Conservation (phyloP, 2,797 vertebrate species). For the Corythornis leucogaster region DNA sequence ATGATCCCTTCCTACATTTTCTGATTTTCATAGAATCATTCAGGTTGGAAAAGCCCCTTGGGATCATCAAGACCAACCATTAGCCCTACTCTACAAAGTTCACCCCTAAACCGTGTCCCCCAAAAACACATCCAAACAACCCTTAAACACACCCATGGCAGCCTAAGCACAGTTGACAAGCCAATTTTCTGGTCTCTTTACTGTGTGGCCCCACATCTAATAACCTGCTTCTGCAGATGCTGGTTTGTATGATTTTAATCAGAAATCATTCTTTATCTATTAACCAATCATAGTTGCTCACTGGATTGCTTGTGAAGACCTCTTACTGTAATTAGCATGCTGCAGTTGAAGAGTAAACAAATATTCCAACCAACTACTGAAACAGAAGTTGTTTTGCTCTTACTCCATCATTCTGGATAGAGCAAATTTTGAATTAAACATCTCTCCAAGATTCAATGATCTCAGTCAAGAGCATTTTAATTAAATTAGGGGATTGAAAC, state of each 20-base stretch:
- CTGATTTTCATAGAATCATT: background rate
- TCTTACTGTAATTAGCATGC: slow-evolving; percentile 80
- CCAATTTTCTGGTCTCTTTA: background rate
- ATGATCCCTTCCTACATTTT: background rate
- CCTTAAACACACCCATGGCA: background rate
- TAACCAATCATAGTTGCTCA: slow-evolving; percentile 73
- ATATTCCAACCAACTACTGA: slow-evolving; percentile 78
- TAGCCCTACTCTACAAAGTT: no score
- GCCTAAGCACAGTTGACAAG: background rate
- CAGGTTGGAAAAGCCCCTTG: no score
- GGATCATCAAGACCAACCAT: no score
- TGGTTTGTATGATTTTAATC: slow-evolving; percentile 59
- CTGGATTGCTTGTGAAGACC: slow-evolving; percentile 76
- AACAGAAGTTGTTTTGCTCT: slow-evolving; percentile 78
- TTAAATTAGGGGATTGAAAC: slow-evolving; percentile 74
- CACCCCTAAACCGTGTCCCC: no score
- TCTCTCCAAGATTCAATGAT: slow-evolving; percentile 75
- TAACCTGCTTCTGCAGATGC: slow-evolving; percentile 7
- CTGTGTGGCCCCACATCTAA: background rate
- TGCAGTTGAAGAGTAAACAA: slow-evolving; percentile 79
- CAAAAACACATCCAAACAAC: no score
- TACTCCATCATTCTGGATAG: slow-evolving; percentile 69
- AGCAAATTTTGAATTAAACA: slow-evolving; percentile 77
- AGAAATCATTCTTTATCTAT: slow-evolving; percentile 63
- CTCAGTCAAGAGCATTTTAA: slow-evolving; percentile 76